Percentiles rank a stretch among this genome's conserved stretches.
These are phyloP conservation scores for Noctua fimbriata DNA, from an alignment of 2,888 invertebrate genomes.

Conservation along the genomic window DNA sequence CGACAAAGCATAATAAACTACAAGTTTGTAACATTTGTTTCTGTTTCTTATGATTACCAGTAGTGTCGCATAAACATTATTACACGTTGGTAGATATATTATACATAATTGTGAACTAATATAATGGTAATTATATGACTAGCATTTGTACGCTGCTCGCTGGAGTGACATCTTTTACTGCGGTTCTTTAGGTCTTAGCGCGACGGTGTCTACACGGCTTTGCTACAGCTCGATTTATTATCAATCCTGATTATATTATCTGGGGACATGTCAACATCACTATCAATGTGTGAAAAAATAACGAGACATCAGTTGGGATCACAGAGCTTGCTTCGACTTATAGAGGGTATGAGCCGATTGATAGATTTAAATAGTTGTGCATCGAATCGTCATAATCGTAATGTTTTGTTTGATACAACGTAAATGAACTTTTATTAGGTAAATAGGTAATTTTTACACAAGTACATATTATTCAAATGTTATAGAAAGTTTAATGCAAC, in stretches of 20 bases:
- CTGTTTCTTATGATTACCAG: constrained; percentile 11
- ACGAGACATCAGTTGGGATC: neutral
- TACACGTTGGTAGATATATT: constrained; percentile 5
- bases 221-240: constrained; percentile 8
- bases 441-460: constrained; percentile 35
- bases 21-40: constrained; percentile 9
- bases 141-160: constrained; percentile 16
- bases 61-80: constrained; percentile 7
- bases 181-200: neutral
- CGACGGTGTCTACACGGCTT: constrained; percentile 10
- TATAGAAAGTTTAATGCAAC: constrained; percentile 16
- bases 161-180: constrained; percentile 8
- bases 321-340: constrained; percentile 9
- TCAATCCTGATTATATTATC: constrained; percentile 1
- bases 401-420: constrained; percentile 19
- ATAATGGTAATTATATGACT: constrained; percentile 22
- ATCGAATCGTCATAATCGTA: constrained; percentile 53
- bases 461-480: constrained; percentile 38
- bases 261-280: neutral
- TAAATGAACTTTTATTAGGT: constrained; percentile 17
- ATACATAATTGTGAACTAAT: constrained; percentile 19
- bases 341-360: neutral
- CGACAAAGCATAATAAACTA: neutral
- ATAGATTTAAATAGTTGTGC: constrained; percentile 41
- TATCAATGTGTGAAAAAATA: neutral